Base-by-base conservation (phyloP, 2,113 vertebrate species). In the Agapornis roseicollis region DNA sequence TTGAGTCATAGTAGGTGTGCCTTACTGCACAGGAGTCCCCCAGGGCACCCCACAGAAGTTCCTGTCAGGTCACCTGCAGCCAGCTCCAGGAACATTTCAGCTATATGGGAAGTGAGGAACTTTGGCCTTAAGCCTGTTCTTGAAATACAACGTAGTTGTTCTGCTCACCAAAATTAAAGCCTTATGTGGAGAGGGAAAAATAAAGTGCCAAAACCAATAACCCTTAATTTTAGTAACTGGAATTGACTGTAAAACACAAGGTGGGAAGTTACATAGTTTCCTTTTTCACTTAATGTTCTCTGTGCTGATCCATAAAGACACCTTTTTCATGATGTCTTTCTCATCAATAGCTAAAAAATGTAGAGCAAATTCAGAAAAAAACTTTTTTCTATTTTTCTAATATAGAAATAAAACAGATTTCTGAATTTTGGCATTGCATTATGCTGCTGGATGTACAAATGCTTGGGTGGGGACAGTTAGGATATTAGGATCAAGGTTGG, bases 221-320 rank as follows among this genome's bases (percentile, higher is more conserved):
- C 74, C 69, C 92, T 96, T 80, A 84, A 56, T 90, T 94, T 92
- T 92, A 90, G 89, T 83, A 83, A 90, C 79, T 80, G 74, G 37
- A 88, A 66, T 35, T 60, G 71, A 58, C 58, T 85, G 42, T 53
- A 60, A 73, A 90, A 60, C 17, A 72, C 11, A n/a, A 5, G 55
- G 13, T 47, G n/a, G 29, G 65, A 82, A 84, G 35, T 35, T 65
- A 58, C 5, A 61, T 28, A 65, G 19, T 80, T 95, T 90, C n/a
- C 27, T 76, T 85, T 88, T 84, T 66, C 24, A 25, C 23, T 55
- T 71, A 29, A 29, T 63, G 4, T 44, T 86, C 0, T 0, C 41
- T 63, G 12, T 78, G 35, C 28, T 74, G 20, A 86, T 83, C 70
- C 1, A 2, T 61, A 22, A 16, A 70, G 41, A 29, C 23, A 42